These are phyloP conservation scores for Phrixothrix hirtus DNA, from an alignment of 2,888 invertebrate genomes.

Conservation along the genomic window DNA sequence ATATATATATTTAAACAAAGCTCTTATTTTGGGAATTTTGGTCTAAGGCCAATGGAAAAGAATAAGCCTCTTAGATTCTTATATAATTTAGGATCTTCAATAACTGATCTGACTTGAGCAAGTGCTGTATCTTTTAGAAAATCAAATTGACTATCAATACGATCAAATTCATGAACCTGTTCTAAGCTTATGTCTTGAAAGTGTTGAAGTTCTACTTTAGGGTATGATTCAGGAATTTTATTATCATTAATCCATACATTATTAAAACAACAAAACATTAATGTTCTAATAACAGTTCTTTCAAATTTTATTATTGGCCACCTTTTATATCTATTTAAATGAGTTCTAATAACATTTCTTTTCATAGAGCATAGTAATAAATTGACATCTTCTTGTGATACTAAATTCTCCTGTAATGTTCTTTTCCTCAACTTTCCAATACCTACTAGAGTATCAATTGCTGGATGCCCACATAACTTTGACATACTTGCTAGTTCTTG, in stretches of 20 bases:
- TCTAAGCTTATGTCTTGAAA: neutral
- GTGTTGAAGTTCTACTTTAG: neutral
- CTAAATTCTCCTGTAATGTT: neutral
- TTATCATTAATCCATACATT: constrained; percentile 3
- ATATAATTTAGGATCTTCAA: neutral
- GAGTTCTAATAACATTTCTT: neutral
- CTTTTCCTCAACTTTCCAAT: neutral
- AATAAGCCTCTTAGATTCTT: too few relatives aligned
- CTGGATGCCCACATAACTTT: constrained; percentile 3
- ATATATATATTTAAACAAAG: too few relatives aligned
- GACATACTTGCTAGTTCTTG: neutral
- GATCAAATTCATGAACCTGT: constrained; percentile 1
- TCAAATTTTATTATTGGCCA: neutral
- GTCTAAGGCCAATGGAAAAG: too few relatives aligned
- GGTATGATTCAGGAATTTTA: neutral
- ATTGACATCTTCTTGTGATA: neutral
- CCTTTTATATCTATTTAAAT: neutral
- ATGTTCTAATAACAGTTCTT: neutral
- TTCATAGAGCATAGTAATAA: neutral
- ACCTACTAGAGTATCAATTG: neutral
- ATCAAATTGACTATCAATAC: constrained; percentile 4
- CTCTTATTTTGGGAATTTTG: too few relatives aligned
- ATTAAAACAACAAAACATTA: constrained; percentile 1
- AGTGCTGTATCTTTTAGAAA: constrained; percentile 6
- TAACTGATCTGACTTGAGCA: neutral